A percentile compares a stretch with the other conserved stretches of the same genome.
phyloP scores from a whole-genome alignment of 2,888 invertebrate genomes.

The Celastrina argiolus region DNA sequence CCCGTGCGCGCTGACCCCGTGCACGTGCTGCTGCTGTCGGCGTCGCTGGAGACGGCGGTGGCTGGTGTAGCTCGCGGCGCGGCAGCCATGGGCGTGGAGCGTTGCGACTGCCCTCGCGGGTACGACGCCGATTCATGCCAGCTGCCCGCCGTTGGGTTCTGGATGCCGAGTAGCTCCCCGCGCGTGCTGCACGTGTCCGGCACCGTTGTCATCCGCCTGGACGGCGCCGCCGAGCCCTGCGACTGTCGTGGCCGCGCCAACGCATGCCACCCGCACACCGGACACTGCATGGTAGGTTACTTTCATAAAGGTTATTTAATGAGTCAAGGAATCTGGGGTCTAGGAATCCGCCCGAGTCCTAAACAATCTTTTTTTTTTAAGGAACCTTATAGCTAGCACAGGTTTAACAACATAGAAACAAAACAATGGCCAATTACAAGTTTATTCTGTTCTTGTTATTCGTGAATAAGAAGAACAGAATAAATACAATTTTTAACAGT shows the following conservation, averaged over 20 bases:
- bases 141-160: conserved; percentile 89
- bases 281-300: conserved; percentile 87
- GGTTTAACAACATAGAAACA: too few relatives aligned
- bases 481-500: too few relatives aligned
- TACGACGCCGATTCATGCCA: conserved; percentile 95
- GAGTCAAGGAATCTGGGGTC: too few relatives aligned
- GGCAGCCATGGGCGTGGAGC: conserved; percentile 89
- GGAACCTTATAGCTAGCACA: too few relatives aligned
- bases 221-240: conserved; percentile 89
- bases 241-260: conserved; percentile 88
- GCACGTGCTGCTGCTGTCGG: conserved; percentile 80
- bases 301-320: too few relatives aligned
- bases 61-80: conserved; percentile 81
- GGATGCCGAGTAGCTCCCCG: conserved; percentile 77
- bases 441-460: too few relatives aligned
- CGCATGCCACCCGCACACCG: conserved; percentile 89
- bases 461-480: too few relatives aligned
- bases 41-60: conserved; percentile 89
- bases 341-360: too few relatives aligned
- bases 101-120: conserved; percentile 88
- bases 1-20: conserved; percentile 49
- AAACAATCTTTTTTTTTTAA: too few relatives aligned
- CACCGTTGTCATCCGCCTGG: conserved; percentile 85
- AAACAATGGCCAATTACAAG: too few relatives aligned
- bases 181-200: conserved; percentile 75